Percentiles rank a stretch among this genome's conserved stretches.
Evolutionary conservation across 1,140 invertebrate genomes (phyloP).

Genomic region (Diuraphis noxia): DNA sequence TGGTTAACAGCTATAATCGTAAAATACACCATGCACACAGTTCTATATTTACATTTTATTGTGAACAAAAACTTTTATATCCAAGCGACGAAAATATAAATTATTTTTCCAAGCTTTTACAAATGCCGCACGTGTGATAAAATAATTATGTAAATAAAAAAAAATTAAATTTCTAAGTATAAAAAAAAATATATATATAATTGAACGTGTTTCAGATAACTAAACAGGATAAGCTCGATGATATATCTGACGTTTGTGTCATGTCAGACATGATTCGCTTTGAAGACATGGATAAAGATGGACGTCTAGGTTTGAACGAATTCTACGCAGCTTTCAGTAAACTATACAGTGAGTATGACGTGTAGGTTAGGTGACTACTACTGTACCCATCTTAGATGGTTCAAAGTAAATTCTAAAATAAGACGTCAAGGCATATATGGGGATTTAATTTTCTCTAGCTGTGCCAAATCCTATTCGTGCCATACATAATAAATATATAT

Average conservation of each 20-base stretch:
- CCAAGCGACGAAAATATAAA: background rate
- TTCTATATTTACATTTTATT: background rate
- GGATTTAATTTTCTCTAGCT: background rate
- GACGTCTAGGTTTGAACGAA: conserved; percentile 71
- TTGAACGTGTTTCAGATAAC: conserved; percentile 63
- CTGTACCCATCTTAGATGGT: background rate
- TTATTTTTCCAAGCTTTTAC: background rate
- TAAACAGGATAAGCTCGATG: conserved; percentile 68
- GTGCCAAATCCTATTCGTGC: background rate
- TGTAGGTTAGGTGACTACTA: no score
- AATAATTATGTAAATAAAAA: background rate
- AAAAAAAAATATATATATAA: background rate
- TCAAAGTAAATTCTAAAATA: background rate
- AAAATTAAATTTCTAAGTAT: background rate
- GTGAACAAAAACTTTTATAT: background rate
- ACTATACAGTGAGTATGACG: conserved; percentile 68
- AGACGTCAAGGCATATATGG: background rate
- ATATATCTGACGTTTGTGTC: conserved; percentile 70
- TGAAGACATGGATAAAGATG: conserved; percentile 72
- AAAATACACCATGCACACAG: conserved; percentile 28
- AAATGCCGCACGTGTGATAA: background rate
- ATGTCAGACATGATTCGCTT: conserved; percentile 72
- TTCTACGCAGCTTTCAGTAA: conserved; percentile 80
- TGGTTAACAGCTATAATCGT: conserved; percentile 38
- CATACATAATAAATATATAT: background rate